phyloP scores from a whole-genome alignment of 92 coral and sea anemone species.

The Hydrozoanthus gracilis region DNA sequence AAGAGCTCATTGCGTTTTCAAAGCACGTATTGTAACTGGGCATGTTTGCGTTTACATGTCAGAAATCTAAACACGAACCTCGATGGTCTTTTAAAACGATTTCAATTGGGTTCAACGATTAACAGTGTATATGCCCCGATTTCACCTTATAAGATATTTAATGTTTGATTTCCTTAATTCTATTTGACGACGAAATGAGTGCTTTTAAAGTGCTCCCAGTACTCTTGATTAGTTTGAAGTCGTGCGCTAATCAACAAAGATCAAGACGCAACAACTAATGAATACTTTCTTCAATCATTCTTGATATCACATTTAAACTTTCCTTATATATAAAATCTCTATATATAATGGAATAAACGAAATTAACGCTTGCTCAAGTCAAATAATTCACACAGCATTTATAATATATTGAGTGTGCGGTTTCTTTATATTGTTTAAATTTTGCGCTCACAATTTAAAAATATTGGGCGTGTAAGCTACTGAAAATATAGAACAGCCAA shows the following conservation, averaged over 20 bases:
- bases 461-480: neutral
- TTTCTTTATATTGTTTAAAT: neutral
- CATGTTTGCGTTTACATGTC: neutral
- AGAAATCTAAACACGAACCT: slow-evolving; percentile 17
- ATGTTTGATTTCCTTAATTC: neutral
- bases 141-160: neutral
- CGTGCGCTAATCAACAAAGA: neutral
- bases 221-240: neutral
- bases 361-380: neutral
- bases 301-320: too few species aligned
- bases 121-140: neutral
- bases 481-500: neutral
- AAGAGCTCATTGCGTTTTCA: neutral
- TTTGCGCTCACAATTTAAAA: neutral
- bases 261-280: neutral
- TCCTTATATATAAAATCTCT: too few species aligned
- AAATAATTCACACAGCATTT: neutral
- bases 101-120: neutral
- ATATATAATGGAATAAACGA: neutral
- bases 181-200: neutral
- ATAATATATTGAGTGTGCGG: neutral
- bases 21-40: neutral
- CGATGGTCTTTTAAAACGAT: neutral
- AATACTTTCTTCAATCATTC: neutral
- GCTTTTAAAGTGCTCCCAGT: neutral